Evolutionary conservation across 2,888 invertebrate species (phyloP).

Genomic region (Pecten maximus): DNA sequence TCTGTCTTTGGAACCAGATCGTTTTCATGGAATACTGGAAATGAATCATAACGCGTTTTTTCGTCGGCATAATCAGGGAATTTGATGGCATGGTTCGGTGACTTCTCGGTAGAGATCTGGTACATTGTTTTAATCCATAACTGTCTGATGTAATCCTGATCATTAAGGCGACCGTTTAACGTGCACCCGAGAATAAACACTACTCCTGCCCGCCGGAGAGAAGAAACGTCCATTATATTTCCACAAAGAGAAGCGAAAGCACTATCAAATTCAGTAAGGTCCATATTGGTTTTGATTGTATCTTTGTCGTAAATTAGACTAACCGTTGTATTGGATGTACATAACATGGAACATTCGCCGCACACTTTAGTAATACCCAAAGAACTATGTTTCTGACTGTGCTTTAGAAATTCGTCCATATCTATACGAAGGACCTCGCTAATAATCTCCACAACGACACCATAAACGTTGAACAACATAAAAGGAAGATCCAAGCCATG

Average conservation of each 20-base stretch:
- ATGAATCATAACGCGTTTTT: neutral
- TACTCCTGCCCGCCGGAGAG: neutral
- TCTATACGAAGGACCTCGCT: neutral
- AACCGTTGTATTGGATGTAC: neutral
- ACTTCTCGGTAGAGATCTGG: neutral
- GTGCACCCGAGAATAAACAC: neutral
- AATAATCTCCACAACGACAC: neutral
- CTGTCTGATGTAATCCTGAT: neutral
- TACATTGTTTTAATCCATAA: neutral
- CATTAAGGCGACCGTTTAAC: neutral
- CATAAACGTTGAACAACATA: neutral
- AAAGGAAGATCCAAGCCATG: neutral
- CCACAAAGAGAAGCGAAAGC: neutral
- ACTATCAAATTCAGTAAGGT: neutral
- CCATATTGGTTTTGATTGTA: neutral
- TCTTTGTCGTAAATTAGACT: neutral
- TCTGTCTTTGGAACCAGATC: neutral
- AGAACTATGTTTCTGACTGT: neutral
- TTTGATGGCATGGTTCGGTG: neutral
- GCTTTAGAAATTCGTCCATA: neutral
- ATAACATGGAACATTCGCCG: neutral
- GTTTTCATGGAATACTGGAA: neutral
- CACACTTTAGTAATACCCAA: neutral
- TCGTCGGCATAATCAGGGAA: neutral
- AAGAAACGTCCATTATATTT: neutral